Percentiles rank a stretch among this genome's conserved stretches.
phyloP scores from a whole-genome alignment of 2,113 vertebrate species.

The Triplophysa siluroides region DNA sequence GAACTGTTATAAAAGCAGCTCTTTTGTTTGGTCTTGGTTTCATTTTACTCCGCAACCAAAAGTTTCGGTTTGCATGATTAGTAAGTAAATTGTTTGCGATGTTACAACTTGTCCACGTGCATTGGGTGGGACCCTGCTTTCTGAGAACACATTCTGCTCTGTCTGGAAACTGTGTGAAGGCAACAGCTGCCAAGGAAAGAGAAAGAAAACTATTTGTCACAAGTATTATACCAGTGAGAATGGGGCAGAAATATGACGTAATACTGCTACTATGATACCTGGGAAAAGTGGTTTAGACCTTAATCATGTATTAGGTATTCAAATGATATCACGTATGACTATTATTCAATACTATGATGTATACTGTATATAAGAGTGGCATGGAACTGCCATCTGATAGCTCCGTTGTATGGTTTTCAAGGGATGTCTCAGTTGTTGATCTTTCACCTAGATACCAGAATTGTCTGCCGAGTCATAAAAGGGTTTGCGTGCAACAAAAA shows the following conservation, averaged over 20 bases:
- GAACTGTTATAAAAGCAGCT: too few species aligned
- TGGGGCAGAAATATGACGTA: too few species aligned
- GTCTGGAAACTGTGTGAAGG: constrained; percentile 18
- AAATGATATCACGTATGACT: too few species aligned
- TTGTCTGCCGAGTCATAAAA: constrained; percentile 3
- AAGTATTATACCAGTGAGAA: not conserved
- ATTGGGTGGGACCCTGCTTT: constrained; percentile 6
- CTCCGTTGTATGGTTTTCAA: not conserved
- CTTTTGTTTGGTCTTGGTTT: not conserved
- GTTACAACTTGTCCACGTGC: not conserved
- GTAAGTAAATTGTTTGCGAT: not conserved
- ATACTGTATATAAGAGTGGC: too few species aligned
- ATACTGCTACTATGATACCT: too few species aligned
- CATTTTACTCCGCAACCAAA: not conserved
- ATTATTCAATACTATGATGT: too few species aligned
- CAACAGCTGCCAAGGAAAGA: constrained; percentile 24
- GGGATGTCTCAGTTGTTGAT: not conserved
- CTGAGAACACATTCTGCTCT: constrained; percentile 16
- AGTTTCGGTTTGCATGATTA: not conserved
- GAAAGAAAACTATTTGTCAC: not conserved
- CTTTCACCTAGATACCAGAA: constrained; percentile 25
- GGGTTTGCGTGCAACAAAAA: not conserved
- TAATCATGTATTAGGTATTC: too few species aligned
- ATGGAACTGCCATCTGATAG: too few species aligned
- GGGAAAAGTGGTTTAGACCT: too few species aligned